Evolutionary conservation across 2,797 vertebrate genomes (phyloP).

Genomic region (Acanthurus leucopareius): DNA sequence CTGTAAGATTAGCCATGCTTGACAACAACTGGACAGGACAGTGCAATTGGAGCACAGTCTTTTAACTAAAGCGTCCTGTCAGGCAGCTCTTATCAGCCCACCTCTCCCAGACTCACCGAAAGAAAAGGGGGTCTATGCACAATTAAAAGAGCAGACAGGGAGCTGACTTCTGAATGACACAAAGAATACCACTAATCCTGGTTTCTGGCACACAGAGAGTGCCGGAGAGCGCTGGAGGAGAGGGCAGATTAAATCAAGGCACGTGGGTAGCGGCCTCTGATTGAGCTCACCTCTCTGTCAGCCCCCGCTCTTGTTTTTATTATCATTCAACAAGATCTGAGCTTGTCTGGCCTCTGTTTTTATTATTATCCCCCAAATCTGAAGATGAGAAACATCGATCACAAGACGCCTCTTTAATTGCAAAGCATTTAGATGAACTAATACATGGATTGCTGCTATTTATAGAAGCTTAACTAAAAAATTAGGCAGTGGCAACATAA

Average conservation of each 20-base stretch:
- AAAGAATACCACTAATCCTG: conserved; percentile 76
- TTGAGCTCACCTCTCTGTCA: conserved; percentile 70
- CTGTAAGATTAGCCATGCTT: conserved; percentile 6
- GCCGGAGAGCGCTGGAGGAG: conserved; percentile 41
- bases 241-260: conserved; percentile 71
- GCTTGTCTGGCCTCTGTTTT: conserved; percentile 37
- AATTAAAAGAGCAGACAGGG: conserved; percentile 70
- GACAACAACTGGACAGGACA: conserved; percentile 19
- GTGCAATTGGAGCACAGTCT: neutral
- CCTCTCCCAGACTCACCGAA: conserved; percentile 34
- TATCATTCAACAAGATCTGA: conserved; percentile 50
- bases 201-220: conserved; percentile 63
- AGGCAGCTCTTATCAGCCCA: conserved; percentile 45
- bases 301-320: conserved; percentile 53
- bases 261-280: conserved; percentile 57
- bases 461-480: conserved; percentile 37
- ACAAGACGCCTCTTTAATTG: conserved; percentile 27
- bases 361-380: conserved; percentile 45
- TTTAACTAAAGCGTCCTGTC: conserved; percentile 39
- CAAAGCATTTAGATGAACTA: conserved; percentile 35
- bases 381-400: conserved; percentile 48
- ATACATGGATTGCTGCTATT: conserved; percentile 60
- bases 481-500: conserved; percentile 44
- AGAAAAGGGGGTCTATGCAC: conserved; percentile 40
- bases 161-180: conserved; percentile 69